Conservation (phyloP, 2,888 invertebrate species). For the Agriopis marginaria region DNA sequence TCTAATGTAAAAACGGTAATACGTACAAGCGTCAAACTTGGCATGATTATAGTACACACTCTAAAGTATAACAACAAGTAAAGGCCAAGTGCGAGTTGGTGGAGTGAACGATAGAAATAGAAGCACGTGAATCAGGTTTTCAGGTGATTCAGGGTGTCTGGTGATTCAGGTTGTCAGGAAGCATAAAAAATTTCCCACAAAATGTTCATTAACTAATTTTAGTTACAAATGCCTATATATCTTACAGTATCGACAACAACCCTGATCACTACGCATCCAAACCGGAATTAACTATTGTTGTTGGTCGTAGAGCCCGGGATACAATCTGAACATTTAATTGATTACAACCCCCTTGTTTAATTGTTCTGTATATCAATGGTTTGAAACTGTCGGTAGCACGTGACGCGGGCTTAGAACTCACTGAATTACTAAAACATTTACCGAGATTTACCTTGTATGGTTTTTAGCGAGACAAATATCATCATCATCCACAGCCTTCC, state of each 20-base stretch:
- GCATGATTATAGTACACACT: too few species aligned
- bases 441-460: too few species aligned
- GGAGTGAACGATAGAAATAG: too few species aligned
- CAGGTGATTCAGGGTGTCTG: too few species aligned
- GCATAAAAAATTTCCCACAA: too few species aligned
- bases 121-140: too few species aligned
- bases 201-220: not conserved
- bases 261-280: conserved; percentile 24
- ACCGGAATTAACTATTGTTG: conserved; percentile 32
- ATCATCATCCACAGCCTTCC: too few species aligned
- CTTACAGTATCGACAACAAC: conserved; percentile 11
- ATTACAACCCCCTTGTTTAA: conserved; percentile 31
- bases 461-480: not conserved
- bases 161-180: too few species aligned
- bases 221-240: conserved; percentile 13
- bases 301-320: conserved; percentile 15
- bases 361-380: conserved; percentile 28
- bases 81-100: too few species aligned
- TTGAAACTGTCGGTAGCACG: conserved; percentile 13
- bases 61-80: too few species aligned
- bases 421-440: not conserved
- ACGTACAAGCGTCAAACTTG: too few species aligned
- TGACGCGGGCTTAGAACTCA: conserved; percentile 14
- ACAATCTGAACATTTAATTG: conserved; percentile 22
- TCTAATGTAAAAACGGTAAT: too few species aligned